phyloP scores from a whole-genome alignment of 2,113 vertebrate species.

The Chelonoidis abingdonii region DNA sequence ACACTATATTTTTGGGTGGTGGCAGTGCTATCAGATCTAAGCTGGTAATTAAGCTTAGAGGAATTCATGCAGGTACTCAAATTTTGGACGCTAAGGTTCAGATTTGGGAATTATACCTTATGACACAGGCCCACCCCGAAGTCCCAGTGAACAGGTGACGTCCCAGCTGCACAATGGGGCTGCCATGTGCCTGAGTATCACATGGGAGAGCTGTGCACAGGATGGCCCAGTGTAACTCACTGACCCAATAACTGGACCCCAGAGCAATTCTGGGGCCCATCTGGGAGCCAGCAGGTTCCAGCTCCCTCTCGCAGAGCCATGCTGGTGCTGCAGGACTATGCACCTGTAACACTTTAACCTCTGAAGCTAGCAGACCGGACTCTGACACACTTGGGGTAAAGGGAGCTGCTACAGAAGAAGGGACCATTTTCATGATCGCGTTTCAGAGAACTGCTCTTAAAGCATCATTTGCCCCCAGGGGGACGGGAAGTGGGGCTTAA shows the following conservation, averaged over 20 bases:
- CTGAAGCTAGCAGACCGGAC: background rate
- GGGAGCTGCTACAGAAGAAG: background rate
- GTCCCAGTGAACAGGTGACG: background rate
- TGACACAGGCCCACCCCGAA: too few species aligned
- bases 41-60: too few species aligned
- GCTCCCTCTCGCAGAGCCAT: background rate
- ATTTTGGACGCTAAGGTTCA: too few species aligned
- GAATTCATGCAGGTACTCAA: too few species aligned
- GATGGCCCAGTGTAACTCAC: too few species aligned
- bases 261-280: background rate
- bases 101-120: too few species aligned
- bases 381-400: background rate
- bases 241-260: background rate
- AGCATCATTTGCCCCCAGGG: background rate
- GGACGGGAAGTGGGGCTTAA: background rate
- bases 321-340: background rate
- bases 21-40: too few species aligned
- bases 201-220: background rate
- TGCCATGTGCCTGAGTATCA: background rate
- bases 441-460: background rate
- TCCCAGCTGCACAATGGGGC: background rate
- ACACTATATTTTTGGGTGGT: too few species aligned
- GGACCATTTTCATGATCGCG: background rate
- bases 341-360: background rate
- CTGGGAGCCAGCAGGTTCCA: background rate